Evolutionary conservation across 2,797 vertebrate genomes (phyloP).

Genomic region (Darevskia nairensis): DNA sequence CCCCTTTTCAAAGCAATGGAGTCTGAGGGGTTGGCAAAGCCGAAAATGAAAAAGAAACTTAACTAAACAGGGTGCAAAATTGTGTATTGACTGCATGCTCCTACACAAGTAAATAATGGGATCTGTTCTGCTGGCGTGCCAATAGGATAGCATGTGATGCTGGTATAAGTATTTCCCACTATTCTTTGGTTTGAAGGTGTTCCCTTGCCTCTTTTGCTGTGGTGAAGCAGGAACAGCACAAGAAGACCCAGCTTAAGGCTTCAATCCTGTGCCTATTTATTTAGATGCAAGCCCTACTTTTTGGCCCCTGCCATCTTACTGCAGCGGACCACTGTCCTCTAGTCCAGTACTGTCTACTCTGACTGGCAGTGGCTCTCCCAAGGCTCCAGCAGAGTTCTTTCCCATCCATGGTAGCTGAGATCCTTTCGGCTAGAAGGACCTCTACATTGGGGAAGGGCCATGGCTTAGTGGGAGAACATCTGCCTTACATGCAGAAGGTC

Average conservation of each 20-base stretch:
- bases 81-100: no score
- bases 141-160: background rate
- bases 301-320: background rate
- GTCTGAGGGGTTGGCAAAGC: background rate
- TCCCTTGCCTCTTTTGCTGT: background rate
- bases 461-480: no score
- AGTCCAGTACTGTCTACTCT: background rate
- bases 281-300: background rate
- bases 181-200: background rate
- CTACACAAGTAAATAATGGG: no score
- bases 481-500: no score
- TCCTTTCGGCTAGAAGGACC: background rate
- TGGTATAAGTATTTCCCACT: background rate
- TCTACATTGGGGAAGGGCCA: no score
- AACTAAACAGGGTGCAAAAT: background rate
- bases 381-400: background rate
- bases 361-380: background rate
- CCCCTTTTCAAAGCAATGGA: background rate
- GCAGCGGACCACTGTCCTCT: background rate
- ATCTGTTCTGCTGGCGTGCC: background rate
- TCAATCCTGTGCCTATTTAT: no score
- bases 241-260: background rate
- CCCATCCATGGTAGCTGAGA: no score
- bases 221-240: background rate
- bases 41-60: background rate